These are phyloP conservation scores for Phalacrocorax pelagicus DNA, from an alignment of 2,113 vertebrate genomes.

Conservation along the genomic window DNA sequence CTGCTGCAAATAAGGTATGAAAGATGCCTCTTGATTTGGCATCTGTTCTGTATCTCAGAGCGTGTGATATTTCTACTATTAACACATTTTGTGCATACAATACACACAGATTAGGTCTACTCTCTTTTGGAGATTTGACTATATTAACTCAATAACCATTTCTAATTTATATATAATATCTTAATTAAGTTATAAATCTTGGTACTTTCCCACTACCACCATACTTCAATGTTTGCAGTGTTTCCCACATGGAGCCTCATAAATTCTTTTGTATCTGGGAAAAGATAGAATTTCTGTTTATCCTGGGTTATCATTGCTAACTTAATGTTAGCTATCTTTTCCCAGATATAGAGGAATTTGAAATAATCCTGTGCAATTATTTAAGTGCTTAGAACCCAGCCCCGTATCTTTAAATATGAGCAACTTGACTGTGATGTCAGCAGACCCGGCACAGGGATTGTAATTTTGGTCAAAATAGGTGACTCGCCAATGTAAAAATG, in stretches of 20 bases:
- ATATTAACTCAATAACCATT: background rate
- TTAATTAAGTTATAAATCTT: background rate
- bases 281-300: background rate
- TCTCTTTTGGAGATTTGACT: background rate
- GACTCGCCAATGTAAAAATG: background rate
- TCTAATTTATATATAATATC: background rate
- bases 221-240: rapidly evolving
- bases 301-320: background rate
- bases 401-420: background rate
- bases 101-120: background rate
- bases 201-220: background rate
- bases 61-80: background rate
- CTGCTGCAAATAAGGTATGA: background rate
- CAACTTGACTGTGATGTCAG: background rate
- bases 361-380: background rate
- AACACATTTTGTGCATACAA: background rate
- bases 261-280: background rate
- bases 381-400: background rate
- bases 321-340: background rate
- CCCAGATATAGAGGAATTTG: background rate
- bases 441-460: rapidly evolving
- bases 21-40: background rate
- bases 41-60: background rate
- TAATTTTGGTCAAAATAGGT: background rate
- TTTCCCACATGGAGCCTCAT: background rate